Base-by-base conservation (phyloP, 2,888 invertebrate species). In the Choristoneura rosaceana region DNA sequence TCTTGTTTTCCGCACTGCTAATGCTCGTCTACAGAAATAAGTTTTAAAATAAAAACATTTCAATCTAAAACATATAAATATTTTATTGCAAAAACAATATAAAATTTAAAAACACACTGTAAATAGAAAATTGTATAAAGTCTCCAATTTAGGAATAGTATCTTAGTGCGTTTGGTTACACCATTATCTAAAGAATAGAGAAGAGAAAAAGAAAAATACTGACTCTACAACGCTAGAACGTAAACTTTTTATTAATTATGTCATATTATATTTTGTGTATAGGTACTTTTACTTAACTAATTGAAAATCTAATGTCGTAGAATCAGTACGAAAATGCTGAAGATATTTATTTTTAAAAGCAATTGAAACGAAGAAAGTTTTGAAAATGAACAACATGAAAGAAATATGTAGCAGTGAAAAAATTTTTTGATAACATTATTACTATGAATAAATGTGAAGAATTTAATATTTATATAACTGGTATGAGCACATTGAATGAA, bases 91-190 rank as follows among this genome's bases (percentile, higher is more conserved):
- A 71, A 65, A 14, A 34, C 5, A 62, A 47, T 71, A 71, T 63
- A 71, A 71, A 71, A 67, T 67, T 71, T 15, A 58, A 71, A 71
- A 71, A 59, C 58, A 68, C 67, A 67, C 55, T 47, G 4, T 62
- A 66, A 50, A 59, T 52, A 61, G 14, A 12, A 17, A 43, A 61
- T 52, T 47, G 43, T n/a, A 15, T 60, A 41, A 14, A 50, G 15
- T 61, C 38, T 52, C 52, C 17, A 52, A 52, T 52, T 52, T 9
- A 55, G 55, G 10, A 25, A 25, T 12, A 55, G 17, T 17, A 55
- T 43, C 12, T 52, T 47, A 34, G 47, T 50, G 65, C 70, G 33
- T 60, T 70, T 52, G 55, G 62, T 62, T 38, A 52, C 41, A 33
- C 8, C 69, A 69, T 55, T 10, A 25, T 55, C 4, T 47, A 17